Conservation (phyloP, 2,113 vertebrate species). For the Eonycteris spelaea region DNA sequence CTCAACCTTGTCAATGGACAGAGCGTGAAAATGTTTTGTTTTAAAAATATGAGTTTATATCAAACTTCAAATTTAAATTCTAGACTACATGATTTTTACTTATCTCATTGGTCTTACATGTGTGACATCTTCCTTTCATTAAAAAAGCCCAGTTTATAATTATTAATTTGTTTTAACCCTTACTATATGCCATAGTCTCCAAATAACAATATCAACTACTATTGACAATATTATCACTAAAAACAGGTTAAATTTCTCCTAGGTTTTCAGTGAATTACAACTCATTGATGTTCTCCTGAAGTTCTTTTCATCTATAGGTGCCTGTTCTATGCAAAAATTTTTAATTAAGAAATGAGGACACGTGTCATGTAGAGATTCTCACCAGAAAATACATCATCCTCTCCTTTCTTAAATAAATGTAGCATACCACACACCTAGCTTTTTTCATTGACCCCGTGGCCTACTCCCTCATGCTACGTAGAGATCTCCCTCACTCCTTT, state of each 20-base stretch:
- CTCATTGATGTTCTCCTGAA: background rate
- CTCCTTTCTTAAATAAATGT: background rate
- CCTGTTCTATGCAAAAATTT: background rate
- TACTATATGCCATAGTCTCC: background rate
- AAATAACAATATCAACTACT: background rate
- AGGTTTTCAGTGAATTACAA: background rate
- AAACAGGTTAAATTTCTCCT: background rate
- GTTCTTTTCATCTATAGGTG: background rate
- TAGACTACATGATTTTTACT: background rate
- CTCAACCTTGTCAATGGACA: background rate
- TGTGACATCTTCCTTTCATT: background rate
- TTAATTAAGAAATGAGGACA: background rate
- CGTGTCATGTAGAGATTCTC: background rate
- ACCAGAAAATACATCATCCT: background rate
- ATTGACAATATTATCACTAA: background rate
- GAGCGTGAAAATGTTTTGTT: background rate
- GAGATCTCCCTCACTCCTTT: background rate
- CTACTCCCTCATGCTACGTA: rapidly evolving
- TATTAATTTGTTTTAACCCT: background rate
- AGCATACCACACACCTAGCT: background rate
- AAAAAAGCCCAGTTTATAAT: background rate
- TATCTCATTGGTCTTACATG: background rate
- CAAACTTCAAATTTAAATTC: background rate
- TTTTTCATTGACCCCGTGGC: background rate
- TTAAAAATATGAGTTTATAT: background rate